Base-by-base conservation (phyloP, 2,888 invertebrate genomes). In the Isoperla grammatica region DNA sequence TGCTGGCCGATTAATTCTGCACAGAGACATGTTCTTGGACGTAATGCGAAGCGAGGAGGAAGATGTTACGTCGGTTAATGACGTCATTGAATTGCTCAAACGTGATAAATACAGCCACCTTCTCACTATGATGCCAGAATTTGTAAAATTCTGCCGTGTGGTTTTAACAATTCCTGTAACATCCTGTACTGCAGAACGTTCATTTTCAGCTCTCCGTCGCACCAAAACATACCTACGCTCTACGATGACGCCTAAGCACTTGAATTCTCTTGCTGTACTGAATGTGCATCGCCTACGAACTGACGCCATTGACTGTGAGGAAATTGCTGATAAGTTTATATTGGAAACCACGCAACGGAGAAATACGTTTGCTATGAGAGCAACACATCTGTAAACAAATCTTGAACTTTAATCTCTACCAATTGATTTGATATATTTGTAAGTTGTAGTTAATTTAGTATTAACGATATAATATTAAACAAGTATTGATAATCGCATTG, bases 131-230 rank as follows among this genome's bases (percentile, higher is more conserved):
- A 65, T 45, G 45, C 45, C 12, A 13, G 45, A 15, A 45, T 19
- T 45, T 22, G 22, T 22, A 19, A 46, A 46, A n/a, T 46, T 46
- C 20, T 46, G 46, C 22, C 46, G 46, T 17, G n/a, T 17, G 17
- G 19, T 46, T 46, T 22, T 46, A 20, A 46, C 46, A 17, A 46
- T 46, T 22, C 20, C 20, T 22, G 46, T 46, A 46, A 20, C 46
- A 17, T 46, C 46, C 3, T 61, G 61, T 48, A 60, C 63, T 11
- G 45, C 50, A 13, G 62, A 64, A 55, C 20, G 60, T 9, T 46
- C 55, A 12, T 63, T 63, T 46, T 63, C 59, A 11, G 60, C 60
- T n/a, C 49, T 63, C 22, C 53, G 60, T 46, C 37, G 62, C 15
- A 42, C 62, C 4, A 64, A 64, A 42, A 49, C 60, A 17, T 64